Evolutionary conservation across 2,888 invertebrate species (phyloP), one percentile per base, ranked within the genome.

Genomic region (Thecocarcelia acutangulata): DNA sequence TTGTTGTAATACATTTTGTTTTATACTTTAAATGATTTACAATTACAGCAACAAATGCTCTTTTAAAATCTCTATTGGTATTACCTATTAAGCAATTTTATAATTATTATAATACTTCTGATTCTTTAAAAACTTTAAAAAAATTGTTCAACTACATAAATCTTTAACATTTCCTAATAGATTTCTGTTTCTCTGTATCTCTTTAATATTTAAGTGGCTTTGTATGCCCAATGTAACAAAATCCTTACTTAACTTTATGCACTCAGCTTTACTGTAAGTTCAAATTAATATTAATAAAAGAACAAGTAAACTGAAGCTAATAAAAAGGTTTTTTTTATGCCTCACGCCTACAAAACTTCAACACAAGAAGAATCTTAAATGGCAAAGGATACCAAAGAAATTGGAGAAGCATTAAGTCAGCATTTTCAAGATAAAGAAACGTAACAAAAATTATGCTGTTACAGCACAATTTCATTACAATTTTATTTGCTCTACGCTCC

Each of bases 391-490:
- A 77, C 46, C 54, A 58, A 54, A 58, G 48, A 46, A 64, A 69
- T 64, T 70, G 50, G 6, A 78, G 46, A 66, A 64, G 33, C 28
- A 75, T 58, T 33, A 72, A 63, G 33, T 74, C 64, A 74, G 74
- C 74, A 66, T 33, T 44, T 19, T 33, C 1, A 44, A 9, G 37
- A 46, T 40, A 48, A 50, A 46, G 52, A 46, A 77, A 75, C 17
- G 63, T 77, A 58, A 42, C 37, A 59, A 81, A 81, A 84, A 78
- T 81, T 83, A 56, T 82, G 82, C 83, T 85, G 68, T 69, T 54
- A 56, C 69, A 83, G 77, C 80, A 80, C 74, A 85, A 84, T 84
- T 87, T 87, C 84, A 86, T 87, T 87, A 85, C 82, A 64, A 72
- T 85, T 85, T 84, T 84, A 84, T 83, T 84, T 84, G 75, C 83